phyloP scores from a whole-genome alignment of 2,797 vertebrate genomes.

The Acridotheres tristis region DNA sequence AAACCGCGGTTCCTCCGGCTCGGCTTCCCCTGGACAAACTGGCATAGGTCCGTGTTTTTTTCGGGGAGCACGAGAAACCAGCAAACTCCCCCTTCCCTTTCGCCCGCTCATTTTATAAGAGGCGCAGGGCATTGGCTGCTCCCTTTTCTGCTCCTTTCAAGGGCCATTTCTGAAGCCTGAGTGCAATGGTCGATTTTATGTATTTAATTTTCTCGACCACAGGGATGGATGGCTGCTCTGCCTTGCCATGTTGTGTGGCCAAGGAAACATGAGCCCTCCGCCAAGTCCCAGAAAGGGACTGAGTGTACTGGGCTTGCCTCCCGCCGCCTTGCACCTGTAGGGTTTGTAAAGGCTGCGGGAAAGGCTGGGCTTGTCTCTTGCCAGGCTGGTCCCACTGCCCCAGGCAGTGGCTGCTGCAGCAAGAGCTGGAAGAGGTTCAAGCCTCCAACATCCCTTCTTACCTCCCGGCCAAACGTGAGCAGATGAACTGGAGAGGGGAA shows the following conservation, averaged over 20 bases:
- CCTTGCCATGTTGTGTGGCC: background rate
- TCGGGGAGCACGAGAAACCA: background rate
- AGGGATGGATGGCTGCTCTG: background rate
- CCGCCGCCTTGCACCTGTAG: background rate
- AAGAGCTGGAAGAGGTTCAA: background rate
- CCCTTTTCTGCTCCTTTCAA: background rate
- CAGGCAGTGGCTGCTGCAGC: background rate
- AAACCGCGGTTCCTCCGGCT: fast-evolving
- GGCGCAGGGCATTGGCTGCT: fast-evolving
- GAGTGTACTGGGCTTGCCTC: background rate
- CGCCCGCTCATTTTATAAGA: fast-evolving
- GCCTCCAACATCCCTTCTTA: background rate
- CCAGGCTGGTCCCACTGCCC: background rate
- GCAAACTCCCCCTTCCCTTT: background rate
- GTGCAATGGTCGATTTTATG: background rate
- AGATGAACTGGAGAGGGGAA: background rate
- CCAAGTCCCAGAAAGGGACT: background rate
- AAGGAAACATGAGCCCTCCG: background rate
- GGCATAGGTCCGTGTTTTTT: background rate
- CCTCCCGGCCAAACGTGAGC: background rate
- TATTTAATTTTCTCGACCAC: background rate
- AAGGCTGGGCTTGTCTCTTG: background rate
- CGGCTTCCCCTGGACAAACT: background rate
- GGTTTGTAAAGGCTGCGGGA: background rate
- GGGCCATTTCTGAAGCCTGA: background rate